These are phyloP conservation scores for Lagorchestes hirsutus DNA, from an alignment of 2,797 vertebrate genomes.

Conservation along the genomic window DNA sequence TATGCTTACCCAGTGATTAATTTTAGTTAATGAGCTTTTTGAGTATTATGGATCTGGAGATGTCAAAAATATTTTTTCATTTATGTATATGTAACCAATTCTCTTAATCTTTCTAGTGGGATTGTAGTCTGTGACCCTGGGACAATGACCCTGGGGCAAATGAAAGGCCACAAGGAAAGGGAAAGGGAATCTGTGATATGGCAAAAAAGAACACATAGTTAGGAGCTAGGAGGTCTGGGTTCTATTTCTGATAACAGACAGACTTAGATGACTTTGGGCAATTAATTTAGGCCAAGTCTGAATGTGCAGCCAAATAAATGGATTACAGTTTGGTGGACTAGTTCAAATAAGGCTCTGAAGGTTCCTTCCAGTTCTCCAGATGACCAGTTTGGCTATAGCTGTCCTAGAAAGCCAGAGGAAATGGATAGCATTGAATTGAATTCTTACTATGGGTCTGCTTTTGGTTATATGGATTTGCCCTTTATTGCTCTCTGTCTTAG, in stretches of 20 bases:
- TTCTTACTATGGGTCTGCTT: neutral
- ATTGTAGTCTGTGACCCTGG: constrained; percentile 48
- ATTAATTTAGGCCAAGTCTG: neutral
- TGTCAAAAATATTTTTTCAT: neutral
- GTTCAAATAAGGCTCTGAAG: neutral
- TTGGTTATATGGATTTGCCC: neutral
- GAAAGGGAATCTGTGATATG: neutral
- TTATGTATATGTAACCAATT: neutral
- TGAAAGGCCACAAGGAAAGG: constrained; percentile 23
- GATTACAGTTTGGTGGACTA: neutral
- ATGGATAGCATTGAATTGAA: neutral
- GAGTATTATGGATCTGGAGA: constrained; percentile 56
- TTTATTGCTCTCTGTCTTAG: constrained; percentile 19
- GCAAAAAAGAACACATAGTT: constrained; percentile 17
- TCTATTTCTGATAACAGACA: constrained; percentile 35
- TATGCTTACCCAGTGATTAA: constrained; percentile 3
- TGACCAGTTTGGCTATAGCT: constrained; percentile 14
- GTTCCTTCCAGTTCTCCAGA: constrained; percentile 4
- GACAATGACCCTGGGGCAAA: constrained; percentile 43
- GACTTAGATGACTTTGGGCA: constrained; percentile 8
- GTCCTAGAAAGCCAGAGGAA: constrained; percentile 12
- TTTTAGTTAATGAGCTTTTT: constrained; percentile 52
- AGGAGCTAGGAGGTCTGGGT: constrained; percentile 5
- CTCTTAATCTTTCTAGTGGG: neutral
- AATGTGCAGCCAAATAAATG: neutral